Conservation (phyloP, 2,113 vertebrate genomes). For the Phaethornis superciliosus region DNA sequence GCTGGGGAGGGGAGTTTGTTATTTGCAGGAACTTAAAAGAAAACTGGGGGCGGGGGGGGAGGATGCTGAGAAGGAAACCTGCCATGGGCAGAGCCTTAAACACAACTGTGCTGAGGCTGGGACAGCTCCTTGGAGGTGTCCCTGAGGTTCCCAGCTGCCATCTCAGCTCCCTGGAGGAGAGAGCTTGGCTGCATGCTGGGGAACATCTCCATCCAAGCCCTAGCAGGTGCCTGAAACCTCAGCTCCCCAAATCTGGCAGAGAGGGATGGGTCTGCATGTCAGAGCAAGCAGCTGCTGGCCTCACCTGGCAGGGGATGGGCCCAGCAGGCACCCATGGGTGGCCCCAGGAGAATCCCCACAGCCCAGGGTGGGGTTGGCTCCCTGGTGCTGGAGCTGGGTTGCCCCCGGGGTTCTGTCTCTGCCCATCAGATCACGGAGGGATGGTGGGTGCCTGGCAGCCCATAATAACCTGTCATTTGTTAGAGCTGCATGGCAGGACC, state of each 20-base stretch:
- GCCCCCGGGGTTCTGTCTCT: neutral
- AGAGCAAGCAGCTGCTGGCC: neutral
- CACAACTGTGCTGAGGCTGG: no score
- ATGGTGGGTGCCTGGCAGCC: no score
- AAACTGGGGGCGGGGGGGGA: fast-evolving
- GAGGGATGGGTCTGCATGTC: fast-evolving
- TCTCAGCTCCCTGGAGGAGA: fast-evolving
- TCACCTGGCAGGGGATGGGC: fast-evolving
- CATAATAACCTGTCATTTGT: no score
- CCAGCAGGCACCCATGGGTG: neutral
- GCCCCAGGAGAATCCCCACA: neutral
- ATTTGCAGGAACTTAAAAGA: neutral
- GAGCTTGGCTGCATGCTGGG: neutral
- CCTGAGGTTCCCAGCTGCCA: neutral
- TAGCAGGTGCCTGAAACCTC: neutral
- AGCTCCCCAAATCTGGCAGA: fast-evolving
- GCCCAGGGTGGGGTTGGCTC: neutral
- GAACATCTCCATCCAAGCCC: fast-evolving
- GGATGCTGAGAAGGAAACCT: neutral
- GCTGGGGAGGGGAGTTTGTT: neutral
- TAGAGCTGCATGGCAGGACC: neutral
- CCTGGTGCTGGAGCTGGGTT: neutral
- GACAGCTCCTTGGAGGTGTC: neutral
- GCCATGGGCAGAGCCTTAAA: neutral
- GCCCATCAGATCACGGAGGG: no score